These are phyloP conservation scores for Xenentodon cancila DNA, from an alignment of 2,797 vertebrate species.

Conservation along the genomic window DNA sequence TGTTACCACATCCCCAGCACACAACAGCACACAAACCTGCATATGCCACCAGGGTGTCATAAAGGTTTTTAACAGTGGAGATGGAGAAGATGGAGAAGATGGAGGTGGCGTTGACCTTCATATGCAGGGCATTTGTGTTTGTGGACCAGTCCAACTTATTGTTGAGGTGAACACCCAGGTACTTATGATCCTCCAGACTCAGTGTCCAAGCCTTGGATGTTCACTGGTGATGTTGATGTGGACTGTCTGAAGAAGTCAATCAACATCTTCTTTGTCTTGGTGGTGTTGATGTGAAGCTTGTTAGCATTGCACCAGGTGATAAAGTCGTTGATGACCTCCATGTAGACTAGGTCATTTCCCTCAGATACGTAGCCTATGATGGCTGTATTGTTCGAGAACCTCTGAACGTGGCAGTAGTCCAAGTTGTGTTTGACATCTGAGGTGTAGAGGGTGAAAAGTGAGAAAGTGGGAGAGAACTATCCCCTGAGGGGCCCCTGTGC, in stretches of 20 bases:
- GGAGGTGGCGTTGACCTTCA: too few relatives aligned
- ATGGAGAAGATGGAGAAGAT: too few relatives aligned
- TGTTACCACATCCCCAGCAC: not conserved
- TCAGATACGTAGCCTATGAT: not conserved
- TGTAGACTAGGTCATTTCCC: not conserved
- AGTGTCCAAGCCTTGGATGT: not conserved
- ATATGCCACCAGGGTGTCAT: too few relatives aligned
- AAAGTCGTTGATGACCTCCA: not conserved
- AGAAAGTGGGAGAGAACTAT: too few relatives aligned
- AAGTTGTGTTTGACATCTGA: not conserved
- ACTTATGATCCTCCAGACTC: not conserved
- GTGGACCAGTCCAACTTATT: not conserved
- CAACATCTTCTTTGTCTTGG: not conserved
- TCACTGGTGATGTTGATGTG: not conserved
- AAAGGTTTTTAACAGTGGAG: too few relatives aligned
- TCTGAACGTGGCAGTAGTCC: not conserved
- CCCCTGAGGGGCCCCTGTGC: not conserved
- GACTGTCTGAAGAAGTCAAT: not conserved
- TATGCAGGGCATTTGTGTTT: too few relatives aligned
- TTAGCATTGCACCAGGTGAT: not conserved
- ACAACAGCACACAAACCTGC: not conserved
- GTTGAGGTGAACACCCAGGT: too few relatives aligned
- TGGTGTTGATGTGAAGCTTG: not conserved
- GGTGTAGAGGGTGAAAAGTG: not conserved
- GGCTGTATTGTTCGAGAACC: not conserved